Base-by-base conservation (phyloP, 1,140 invertebrate species). In the Euschistus heros region DNA sequence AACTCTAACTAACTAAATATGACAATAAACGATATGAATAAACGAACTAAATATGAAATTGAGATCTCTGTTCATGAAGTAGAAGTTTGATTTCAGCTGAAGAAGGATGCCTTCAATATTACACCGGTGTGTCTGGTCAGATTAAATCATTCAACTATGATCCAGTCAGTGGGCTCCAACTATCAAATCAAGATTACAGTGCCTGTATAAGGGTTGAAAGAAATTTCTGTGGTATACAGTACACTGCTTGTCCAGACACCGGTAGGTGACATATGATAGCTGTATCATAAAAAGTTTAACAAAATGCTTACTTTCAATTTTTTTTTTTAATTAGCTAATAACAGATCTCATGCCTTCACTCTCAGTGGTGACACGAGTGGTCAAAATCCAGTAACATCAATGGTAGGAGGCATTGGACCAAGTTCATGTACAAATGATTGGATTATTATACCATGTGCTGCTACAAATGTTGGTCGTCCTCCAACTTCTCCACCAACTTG, bases 111-210 rank as follows among this genome's bases (percentile, higher is more conserved):
- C 75, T 92, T 14, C 90, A 92, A 71, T 92, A 90, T 70, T 88
- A 80, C 74, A 87, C 84, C 0, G 87, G 89, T 0, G 85, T 91
- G 0, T 85, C 86, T 22, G 91, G 90, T 0, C 83, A 86, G 61
- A 80, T 93, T 7, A 81, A 82, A 14, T 90, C 88, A 2, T 94
- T 89, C 74, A 94, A 94, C 75, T 93, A 87, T 71, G 87, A 92
- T 66, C 79, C 85, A 0, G 76, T 76, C 0, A 78, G 75, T 0
- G 90, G 90, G 0, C 76, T 88, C n/a, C 90, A 93, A 72, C 77
- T 94, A 0, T 89, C 88, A 24, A 92, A 92, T 75, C 89, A 93
- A 72, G 88, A 93, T 72, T 94, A 93, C 74, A 88, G 88, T 64
- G 85, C 91, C 60, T 94, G 91, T 72, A 82, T 93, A 20, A 76